These are phyloP conservation scores for Rallus limicola DNA, from an alignment of 2,113 vertebrate species.

Conservation along the genomic window DNA sequence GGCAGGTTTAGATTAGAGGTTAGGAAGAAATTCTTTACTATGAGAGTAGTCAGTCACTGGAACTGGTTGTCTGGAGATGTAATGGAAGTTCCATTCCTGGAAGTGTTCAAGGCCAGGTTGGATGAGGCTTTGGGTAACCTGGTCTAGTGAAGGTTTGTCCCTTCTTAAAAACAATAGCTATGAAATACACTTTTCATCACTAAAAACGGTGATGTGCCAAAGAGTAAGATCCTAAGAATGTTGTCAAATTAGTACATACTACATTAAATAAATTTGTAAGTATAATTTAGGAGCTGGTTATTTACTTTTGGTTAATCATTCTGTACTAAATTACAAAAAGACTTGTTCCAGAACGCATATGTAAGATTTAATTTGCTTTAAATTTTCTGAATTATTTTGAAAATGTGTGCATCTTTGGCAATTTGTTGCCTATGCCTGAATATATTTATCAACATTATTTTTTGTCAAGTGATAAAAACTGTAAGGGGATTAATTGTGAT, in stretches of 20 bases:
- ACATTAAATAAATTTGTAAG: not conserved
- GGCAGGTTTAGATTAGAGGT: too few species aligned
- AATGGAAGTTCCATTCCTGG: too few species aligned
- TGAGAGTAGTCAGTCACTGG: too few species aligned
- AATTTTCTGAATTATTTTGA: not conserved
- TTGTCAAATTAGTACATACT: not conserved
- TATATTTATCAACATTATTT: not conserved
- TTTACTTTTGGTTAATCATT: not conserved
- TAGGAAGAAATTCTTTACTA: too few species aligned
- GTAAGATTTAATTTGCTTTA: not conserved
- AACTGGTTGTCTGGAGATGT: too few species aligned
- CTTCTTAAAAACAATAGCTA: rapidly evolving
- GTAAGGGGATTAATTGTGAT: not conserved
- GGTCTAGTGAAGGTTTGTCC: too few species aligned
- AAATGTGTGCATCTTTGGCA: not conserved
- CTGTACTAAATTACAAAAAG: not conserved
- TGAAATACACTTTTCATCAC: not conserved
- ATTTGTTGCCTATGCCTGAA: not conserved
- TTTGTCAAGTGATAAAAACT: not conserved
- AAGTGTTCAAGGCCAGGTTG: too few species aligned
- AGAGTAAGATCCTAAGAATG: not conserved
- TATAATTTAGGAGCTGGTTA: not conserved
- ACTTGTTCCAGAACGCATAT: not conserved
- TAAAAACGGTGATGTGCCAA: not conserved
- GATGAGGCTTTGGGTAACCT: too few species aligned